Evolutionary conservation across 2,113 vertebrate species (phyloP).

Genomic region (Phycodurus eques): DNA sequence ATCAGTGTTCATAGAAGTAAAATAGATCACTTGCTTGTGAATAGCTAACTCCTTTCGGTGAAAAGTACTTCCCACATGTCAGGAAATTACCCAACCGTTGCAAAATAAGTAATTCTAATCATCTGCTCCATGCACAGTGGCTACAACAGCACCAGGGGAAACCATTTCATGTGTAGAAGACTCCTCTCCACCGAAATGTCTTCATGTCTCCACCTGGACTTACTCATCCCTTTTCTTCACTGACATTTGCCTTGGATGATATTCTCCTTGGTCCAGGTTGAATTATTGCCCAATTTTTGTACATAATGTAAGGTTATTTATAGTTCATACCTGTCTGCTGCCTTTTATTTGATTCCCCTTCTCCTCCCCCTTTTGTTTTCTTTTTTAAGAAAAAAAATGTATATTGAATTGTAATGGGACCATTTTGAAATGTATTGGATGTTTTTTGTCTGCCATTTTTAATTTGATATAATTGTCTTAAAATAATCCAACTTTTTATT

Average conservation of each 20-base stretch:
- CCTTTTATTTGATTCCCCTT: constrained; percentile 52
- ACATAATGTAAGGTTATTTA: constrained; percentile 80
- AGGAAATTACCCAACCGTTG: not conserved
- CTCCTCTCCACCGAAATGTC: constrained; percentile 3
- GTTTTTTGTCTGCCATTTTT: constrained; percentile 62
- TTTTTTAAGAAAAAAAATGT: constrained; percentile 39
- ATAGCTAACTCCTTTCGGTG: constrained; percentile 1
- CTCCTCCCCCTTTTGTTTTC: not conserved
- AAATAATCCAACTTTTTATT: constrained; percentile 66
- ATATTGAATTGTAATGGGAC: constrained; percentile 76
- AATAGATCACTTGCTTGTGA: constrained; percentile 4
- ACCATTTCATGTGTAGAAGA: not conserved
- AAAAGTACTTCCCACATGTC: not conserved
- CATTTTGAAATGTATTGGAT: constrained; percentile 71
- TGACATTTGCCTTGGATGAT: constrained; percentile 21
- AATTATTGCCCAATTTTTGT: constrained; percentile 62
- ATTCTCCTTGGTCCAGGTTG: constrained; percentile 6
- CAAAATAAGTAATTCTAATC: not conserved
- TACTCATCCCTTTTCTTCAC: constrained; percentile 12
- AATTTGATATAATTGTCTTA: constrained; percentile 70
- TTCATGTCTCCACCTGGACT: constrained; percentile 16
- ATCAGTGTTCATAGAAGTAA: not conserved
- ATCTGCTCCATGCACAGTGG: not conserved
- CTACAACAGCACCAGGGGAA: not conserved
- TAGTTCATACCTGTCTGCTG: constrained; percentile 69